A percentile compares a stretch with the other conserved stretches of the same genome.
Conservation (phyloP, 2,113 vertebrate genomes). For the Microtus oregoni region DNA sequence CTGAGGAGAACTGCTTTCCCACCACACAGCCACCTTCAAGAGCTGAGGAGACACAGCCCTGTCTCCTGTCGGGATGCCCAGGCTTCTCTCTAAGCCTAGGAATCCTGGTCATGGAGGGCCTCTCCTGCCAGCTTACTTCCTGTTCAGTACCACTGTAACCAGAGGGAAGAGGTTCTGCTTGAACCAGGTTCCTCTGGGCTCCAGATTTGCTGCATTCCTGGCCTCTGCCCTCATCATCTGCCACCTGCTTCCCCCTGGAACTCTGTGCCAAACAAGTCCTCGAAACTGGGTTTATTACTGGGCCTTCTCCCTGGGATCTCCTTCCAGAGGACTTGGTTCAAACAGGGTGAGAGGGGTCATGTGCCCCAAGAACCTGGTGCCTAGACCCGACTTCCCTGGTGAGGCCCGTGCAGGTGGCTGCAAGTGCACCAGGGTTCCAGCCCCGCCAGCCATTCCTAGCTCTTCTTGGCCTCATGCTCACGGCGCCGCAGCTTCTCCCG, state of each 20-base stretch:
- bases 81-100: background rate
- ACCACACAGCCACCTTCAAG: background rate
- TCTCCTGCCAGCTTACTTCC: background rate
- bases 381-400: conserved; percentile 36
- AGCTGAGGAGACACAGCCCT: background rate
- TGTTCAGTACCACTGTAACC: background rate
- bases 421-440: background rate
- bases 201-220: background rate
- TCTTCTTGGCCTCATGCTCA: conserved; percentile 88
- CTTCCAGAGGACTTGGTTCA: conserved; percentile 51
- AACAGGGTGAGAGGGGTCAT: background rate
- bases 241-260: conserved; percentile 53
- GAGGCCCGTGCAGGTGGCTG: background rate
- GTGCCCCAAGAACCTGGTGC: conserved; percentile 32
- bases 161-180: conserved; percentile 23
- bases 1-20: background rate
- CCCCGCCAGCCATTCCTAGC: conserved; percentile 75
- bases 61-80: background rate
- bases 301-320: conserved; percentile 57
- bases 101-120: background rate
- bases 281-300: conserved; percentile 45
- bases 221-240: conserved; percentile 8
- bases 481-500: conserved; percentile 90
- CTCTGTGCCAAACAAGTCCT: conserved; percentile 62
- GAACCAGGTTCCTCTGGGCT: background rate